Conservation (phyloP, 2,113 vertebrate species). For the Odontophorus gujanensis region DNA sequence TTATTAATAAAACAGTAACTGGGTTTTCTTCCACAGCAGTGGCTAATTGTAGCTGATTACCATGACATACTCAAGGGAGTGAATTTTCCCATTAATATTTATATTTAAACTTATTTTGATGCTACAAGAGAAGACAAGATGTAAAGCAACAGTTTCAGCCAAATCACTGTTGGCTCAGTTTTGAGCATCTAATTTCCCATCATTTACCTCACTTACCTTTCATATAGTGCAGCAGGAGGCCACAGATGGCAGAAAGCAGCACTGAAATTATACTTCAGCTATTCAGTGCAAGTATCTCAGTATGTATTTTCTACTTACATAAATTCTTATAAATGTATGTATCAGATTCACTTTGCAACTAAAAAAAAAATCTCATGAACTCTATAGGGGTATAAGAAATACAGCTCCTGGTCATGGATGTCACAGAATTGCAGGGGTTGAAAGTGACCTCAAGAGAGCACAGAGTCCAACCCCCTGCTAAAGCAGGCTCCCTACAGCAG, state of each 20-base stretch:
- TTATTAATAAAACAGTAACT: neutral
- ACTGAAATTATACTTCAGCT: neutral
- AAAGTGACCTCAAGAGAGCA: no score
- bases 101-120: neutral
- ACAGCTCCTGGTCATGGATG: neutral
- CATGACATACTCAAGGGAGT: neutral
- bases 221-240: neutral
- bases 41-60: neutral
- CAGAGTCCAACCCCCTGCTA: no score
- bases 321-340: neutral
- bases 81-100: neutral
- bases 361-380: neutral
- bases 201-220: neutral
- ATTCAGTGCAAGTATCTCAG: rapidly evolving
- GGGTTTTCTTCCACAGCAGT: neutral
- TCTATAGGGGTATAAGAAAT: neutral
- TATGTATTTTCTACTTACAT: neutral
- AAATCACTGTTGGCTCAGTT: neutral
- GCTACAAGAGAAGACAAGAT: neutral
- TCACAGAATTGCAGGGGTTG: neutral
- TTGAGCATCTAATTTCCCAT: neutral
- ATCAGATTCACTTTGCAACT: rapidly evolving
- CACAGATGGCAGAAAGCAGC: neutral
- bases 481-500: no score
- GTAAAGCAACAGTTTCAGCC: neutral